Percentiles rank a stretch among this genome's conserved stretches.
Conservation (phyloP, 92 coral and sea anemone species). For the Parazoanthus atlanticus region DNA sequence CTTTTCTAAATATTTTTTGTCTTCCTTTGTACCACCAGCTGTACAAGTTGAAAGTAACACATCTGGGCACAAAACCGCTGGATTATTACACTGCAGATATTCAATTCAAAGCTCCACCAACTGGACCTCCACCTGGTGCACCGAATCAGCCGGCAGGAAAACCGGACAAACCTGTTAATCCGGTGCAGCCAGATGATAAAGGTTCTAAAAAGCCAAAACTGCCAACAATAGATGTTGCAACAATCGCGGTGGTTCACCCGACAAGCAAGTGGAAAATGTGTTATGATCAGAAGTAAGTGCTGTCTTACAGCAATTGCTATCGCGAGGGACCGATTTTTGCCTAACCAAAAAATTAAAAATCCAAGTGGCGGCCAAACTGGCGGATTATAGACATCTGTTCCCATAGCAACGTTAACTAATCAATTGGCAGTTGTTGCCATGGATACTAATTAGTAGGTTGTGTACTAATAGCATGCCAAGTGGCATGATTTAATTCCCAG, state of each 20-base stretch:
- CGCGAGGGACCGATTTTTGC: too few relatives aligned
- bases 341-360: too few relatives aligned
- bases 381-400: too few relatives aligned
- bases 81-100: slow-evolving; percentile 28
- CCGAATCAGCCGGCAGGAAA: slow-evolving; percentile 3
- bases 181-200: neutral
- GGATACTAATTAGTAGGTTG: too few relatives aligned
- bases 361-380: too few relatives aligned
- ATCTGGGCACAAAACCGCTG: slow-evolving; percentile 26
- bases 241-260: neutral
- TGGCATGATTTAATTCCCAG: too few relatives aligned
- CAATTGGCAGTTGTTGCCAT: too few relatives aligned
- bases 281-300: slow-evolving; percentile 22
- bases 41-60: slow-evolving; percentile 5
- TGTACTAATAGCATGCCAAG: too few relatives aligned
- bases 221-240: slow-evolving; percentile 3
- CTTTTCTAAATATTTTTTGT: neutral
- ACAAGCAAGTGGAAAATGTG: slow-evolving; percentile 21
- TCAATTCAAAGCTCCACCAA: neutral
- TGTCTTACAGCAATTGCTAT: too few relatives aligned
- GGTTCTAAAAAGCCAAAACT: neutral
- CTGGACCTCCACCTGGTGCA: neutral
- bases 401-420: too few relatives aligned
- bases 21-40: neutral
- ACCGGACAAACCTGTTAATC: neutral